phyloP scores from a whole-genome alignment of 2,888 invertebrate species.

The Protula sp. region DNA sequence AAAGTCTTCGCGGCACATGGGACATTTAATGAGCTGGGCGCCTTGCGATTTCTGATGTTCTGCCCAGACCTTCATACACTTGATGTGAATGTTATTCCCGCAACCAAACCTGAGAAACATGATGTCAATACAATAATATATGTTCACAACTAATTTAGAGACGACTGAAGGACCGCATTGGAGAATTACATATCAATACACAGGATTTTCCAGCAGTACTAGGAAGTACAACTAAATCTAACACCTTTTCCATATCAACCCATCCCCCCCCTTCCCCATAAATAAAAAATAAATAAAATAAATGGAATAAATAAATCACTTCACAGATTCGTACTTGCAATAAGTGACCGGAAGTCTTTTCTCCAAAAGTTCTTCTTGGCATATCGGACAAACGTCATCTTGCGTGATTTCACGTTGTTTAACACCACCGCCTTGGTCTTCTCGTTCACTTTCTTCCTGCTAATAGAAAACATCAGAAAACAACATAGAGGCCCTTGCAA shows the following conservation, averaged over 20 bases:
- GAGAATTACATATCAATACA: too few species aligned
- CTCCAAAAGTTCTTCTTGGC: slow-evolving; percentile 51
- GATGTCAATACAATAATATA: too few species aligned
- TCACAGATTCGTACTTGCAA: slow-evolving; percentile 53
- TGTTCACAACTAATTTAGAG: too few species aligned
- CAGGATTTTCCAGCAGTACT: too few species aligned
- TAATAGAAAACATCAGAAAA: neutral
- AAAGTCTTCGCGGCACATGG: slow-evolving; percentile 54
- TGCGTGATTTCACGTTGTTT: slow-evolving; percentile 44
- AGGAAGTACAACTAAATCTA: too few species aligned
- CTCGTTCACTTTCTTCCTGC: neutral
- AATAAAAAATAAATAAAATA: too few species aligned
- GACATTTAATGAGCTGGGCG: slow-evolving; percentile 46
- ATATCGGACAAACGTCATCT: slow-evolving; percentile 54
- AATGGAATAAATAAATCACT: too few species aligned
- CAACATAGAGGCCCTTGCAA: too few species aligned
- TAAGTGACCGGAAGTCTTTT: slow-evolving; percentile 51
- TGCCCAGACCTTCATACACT: slow-evolving; percentile 55
- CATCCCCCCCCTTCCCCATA: too few species aligned
- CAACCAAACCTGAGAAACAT: slow-evolving; percentile 48
- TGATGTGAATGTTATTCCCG: slow-evolving; percentile 54
- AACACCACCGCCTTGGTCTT: neutral
- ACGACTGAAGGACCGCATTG: too few species aligned
- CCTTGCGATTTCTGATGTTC: slow-evolving; percentile 49
- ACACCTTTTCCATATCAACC: too few species aligned